Percentiles rank a stretch among this genome's conserved stretches.
These are phyloP conservation scores for mouse (Mus musculus) DNA, from an alignment of 2,113 vertebrate genomes.

Conservation along the genomic window GRCm39 chr9:23845001-23845500, in stretches of 20 bases:
- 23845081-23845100: background rate
- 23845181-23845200: background rate
- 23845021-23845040: background rate
- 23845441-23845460: accelerated
- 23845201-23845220: background rate
- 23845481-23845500: background rate
- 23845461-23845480: background rate
- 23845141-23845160: background rate
- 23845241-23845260: background rate
- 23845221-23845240: background rate
- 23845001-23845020: background rate
- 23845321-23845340: background rate
- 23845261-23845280: background rate
- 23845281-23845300: background rate
- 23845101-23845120: background rate
- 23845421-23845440: background rate
- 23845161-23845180: background rate
- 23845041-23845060: background rate
- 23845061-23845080: background rate
- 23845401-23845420: background rate
- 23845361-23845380: background rate
- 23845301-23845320: background rate
- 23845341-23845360: background rate
- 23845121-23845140: background rate
- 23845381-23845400: conserved; percentile 8